These are phyloP conservation scores for Lipophrys pholis DNA, from an alignment of 2,113 vertebrate genomes.

Conservation along the genomic window DNA sequence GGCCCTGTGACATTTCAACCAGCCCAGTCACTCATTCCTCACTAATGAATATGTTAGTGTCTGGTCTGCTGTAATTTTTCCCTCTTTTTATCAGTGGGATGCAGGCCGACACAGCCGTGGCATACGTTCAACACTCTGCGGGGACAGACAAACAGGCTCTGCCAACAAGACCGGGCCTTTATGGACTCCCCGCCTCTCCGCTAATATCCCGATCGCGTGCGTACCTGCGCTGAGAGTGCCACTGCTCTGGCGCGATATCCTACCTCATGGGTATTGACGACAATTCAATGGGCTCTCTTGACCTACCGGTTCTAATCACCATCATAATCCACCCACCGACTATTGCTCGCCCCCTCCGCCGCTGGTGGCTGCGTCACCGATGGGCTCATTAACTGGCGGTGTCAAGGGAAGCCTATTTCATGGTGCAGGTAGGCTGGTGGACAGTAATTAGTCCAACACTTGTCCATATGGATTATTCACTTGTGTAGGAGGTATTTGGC, in stretches of 20 bases:
- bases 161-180: constrained; percentile 77
- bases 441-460: constrained; percentile 81
- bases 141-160: constrained; percentile 70
- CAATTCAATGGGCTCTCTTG: constrained; percentile 60
- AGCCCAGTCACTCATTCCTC: constrained; percentile 73
- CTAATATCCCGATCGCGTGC: constrained; percentile 72
- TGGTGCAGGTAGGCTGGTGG: constrained; percentile 62
- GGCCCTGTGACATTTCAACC: constrained; percentile 78
- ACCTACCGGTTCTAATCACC: constrained; percentile 67
- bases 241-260: constrained; percentile 48
- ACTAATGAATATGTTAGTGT: constrained; percentile 77
- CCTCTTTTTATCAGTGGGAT: constrained; percentile 80
- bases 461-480: constrained; percentile 80
- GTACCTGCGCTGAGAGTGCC: constrained; percentile 1
- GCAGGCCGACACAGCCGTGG: constrained; percentile 76
- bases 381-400: constrained; percentile 58
- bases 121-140: constrained; percentile 63
- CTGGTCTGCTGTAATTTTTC: constrained; percentile 69
- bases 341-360: constrained; percentile 49
- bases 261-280: constrained; percentile 56
- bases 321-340: constrained; percentile 65
- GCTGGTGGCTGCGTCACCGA: constrained; percentile 49
- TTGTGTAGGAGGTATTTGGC: constrained; percentile 77
- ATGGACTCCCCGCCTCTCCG: constrained; percentile 63
- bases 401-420: constrained; percentile 60